A percentile compares a stretch with the other conserved stretches of the same genome.
phyloP scores from a whole-genome alignment of 2,113 vertebrate species.

The Vulpes lagopus region DNA sequence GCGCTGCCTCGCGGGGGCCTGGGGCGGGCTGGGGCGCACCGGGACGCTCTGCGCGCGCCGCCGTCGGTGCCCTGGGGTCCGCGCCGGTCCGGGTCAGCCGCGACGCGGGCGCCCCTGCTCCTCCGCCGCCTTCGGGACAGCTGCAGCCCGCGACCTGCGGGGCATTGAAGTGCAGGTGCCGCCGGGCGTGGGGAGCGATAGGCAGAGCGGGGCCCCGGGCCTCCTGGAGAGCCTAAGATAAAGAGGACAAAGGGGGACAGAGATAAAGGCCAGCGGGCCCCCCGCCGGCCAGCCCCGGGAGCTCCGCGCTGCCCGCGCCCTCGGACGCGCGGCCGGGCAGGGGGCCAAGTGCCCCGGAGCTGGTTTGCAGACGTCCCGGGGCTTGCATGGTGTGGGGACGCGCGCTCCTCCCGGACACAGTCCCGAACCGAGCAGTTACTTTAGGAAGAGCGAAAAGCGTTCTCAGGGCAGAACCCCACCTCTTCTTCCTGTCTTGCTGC shows the following conservation, averaged over 20 bases:
- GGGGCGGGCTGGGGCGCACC: background rate
- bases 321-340: background rate
- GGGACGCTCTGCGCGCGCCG: background rate
- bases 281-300: background rate
- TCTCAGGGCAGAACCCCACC: background rate
- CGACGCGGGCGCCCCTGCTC: background rate
- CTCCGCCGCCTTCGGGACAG: constrained; percentile 13
- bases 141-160: constrained; percentile 40
- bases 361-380: constrained; percentile 26
- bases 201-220: constrained; percentile 36
- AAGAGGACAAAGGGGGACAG: constrained; percentile 64
- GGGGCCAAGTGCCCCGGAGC: constrained; percentile 32
- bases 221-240: constrained; percentile 77
- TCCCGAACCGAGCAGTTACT: background rate
- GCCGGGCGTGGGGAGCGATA: background rate
- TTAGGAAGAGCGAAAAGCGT: background rate
- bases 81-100: background rate
- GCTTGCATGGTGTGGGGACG: constrained; percentile 38
- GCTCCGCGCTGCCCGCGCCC: background rate
- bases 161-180: constrained; percentile 59
- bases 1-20: background rate
- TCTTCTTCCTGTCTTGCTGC: constrained; percentile 55
- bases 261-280: constrained; percentile 64
- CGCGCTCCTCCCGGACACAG: constrained; percentile 41
- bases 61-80: background rate